Conservation (phyloP, 1,140 invertebrate genomes). For the Microplitis mediator region DNA sequence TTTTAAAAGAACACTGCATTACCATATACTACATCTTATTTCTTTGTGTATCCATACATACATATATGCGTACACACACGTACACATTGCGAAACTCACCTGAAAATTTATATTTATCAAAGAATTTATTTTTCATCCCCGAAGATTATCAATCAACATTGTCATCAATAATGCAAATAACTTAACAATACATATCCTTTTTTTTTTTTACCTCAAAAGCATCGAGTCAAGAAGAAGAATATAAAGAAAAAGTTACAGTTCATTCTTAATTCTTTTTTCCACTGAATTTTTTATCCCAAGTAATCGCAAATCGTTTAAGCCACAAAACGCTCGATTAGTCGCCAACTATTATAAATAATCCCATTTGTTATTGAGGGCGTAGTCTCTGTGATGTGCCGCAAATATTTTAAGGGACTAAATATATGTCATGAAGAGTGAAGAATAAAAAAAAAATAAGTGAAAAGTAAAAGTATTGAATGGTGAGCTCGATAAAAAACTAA, state of each 20-base stretch:
- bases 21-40: background rate
- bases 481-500: background rate
- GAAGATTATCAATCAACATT: too few relatives aligned
- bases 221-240: slow-evolving; percentile 14
- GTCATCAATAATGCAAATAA: too few relatives aligned
- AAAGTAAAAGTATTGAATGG: background rate
- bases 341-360: slow-evolving; percentile 8
- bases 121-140: background rate
- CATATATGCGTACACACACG: background rate
- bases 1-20: background rate
- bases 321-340: slow-evolving; percentile 33
- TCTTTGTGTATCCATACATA: background rate
- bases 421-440: background rate
- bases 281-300: background rate
- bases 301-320: slow-evolving; percentile 40
- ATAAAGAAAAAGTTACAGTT: too few relatives aligned
- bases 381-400: background rate
- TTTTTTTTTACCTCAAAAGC: slow-evolving; percentile 1
- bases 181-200: background rate
- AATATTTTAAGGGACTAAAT: background rate
- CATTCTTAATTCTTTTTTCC: background rate
- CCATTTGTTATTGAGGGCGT: slow-evolving; percentile 13
- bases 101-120: background rate
- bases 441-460: background rate
- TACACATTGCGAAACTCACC: too few relatives aligned